Evolutionary conservation across 2,888 invertebrate genomes (phyloP), one percentile per base, ranked within the genome.

Genomic region (Choristoneura rosaceana): DNA sequence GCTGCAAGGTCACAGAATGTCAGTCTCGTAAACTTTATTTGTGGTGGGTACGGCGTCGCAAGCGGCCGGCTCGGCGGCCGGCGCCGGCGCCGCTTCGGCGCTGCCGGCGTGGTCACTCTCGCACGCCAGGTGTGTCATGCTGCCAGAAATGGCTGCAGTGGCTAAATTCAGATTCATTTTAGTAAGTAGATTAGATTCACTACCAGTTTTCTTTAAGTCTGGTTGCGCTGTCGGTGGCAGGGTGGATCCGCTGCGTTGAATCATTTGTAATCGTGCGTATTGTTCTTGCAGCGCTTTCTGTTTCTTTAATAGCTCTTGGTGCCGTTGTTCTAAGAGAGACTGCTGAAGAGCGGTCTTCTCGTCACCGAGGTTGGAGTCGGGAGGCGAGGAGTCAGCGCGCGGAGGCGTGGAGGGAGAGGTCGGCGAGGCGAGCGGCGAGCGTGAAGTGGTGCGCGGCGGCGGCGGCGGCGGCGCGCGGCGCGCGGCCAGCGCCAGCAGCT

Each of bases 221-320:
- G 96, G 95, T 41, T 96, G 95, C 3, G 96, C 95, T 63, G 94
- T 92, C 3, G 95, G 94, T 12, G 96, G 95, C 43, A 96, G 90
- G 3, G 96, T 95, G 45, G 96, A 95, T 0, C 96, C 96, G 78
- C 96, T 96, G 78, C 97, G 95, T 85, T 98, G 98, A 77, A 98
- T 95, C 91, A 97, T 97, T 87, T 98, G 98, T 74, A 98, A 91
- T 33, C 98, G 95, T 17, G 98, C 97, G 88, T 98, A 98, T 85
- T 98, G 98, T 82, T 98, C 98, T 86, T 98, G 98, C 25, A 98
- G 93, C 17, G 97, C 97, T 80, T 96, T 96, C 85, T 98, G 98
- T 82, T 98, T 98, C 77, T 97, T 96, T 14, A 98, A 91, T 34
- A 98, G 93, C 84, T 98, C 98, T 86, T 98, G 97, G 85, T 98